Conservation (phyloP, 2,888 invertebrate species). For the Malthinus flaveolus region DNA sequence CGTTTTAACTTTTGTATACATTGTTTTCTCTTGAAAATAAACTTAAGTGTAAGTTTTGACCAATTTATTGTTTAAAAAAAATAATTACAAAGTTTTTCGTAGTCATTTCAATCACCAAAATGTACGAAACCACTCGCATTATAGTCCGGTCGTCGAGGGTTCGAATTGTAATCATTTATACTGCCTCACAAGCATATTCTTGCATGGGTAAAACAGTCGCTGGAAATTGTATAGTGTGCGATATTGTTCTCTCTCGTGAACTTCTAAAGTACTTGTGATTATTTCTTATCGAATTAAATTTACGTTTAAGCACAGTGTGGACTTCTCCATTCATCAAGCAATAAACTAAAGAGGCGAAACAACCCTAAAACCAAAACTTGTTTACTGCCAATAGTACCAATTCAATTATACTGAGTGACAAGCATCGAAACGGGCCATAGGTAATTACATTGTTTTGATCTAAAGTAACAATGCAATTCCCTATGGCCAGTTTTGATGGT, state of each 20-base stretch:
- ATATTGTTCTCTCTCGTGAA: constrained; percentile 35
- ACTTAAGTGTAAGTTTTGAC: not conserved
- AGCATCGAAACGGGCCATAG: too few relatives aligned
- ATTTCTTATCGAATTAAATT: constrained; percentile 39
- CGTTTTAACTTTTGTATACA: not conserved
- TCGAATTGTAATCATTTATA: not conserved
- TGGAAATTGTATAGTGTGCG: constrained; percentile 36
- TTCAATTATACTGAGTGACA: too few relatives aligned
- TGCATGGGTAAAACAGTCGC: constrained; percentile 31
- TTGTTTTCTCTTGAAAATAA: constrained; percentile 6
- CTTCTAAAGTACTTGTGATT: constrained; percentile 27
- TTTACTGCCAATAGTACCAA: not conserved
- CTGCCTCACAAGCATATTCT: constrained; percentile 14
- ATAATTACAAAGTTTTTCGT: too few relatives aligned
- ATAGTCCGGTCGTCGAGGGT: too few relatives aligned
- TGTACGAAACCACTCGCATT: too few relatives aligned
- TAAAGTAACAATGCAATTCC: too few relatives aligned
- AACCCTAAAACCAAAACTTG: constrained; percentile 56
- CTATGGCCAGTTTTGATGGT: too few relatives aligned
- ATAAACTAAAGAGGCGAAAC: constrained; percentile 65
- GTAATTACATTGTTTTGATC: too few relatives aligned
- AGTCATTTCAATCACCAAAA: too few relatives aligned
- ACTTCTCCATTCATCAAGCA: constrained; percentile 69
- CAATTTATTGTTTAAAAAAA: not conserved
- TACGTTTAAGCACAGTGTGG: constrained; percentile 53